Conservation (phyloP, 2,113 vertebrate species). For the Epinephelus lanceolatus region DNA sequence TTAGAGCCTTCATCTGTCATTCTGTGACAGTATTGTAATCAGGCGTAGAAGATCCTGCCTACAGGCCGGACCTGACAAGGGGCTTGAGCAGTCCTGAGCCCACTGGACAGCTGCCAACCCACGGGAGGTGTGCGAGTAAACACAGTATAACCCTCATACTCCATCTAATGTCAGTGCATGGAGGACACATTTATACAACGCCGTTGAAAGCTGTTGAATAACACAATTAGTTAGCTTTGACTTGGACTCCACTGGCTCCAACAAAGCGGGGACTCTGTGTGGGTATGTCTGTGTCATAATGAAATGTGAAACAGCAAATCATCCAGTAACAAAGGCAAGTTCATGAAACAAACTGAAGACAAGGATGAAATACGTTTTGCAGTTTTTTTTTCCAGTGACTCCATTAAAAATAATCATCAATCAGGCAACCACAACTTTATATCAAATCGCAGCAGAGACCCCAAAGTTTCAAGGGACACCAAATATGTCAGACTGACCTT, state of each 20-base stretch:
- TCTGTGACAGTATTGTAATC: conserved; percentile 81
- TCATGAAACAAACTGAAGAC: background rate
- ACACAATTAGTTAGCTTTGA: conserved; percentile 46
- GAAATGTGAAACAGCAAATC: conserved; percentile 24
- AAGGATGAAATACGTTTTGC: background rate
- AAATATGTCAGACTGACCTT: background rate
- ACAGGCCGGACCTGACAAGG: conserved; percentile 65
- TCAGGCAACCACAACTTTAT: background rate
- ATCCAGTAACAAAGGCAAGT: background rate
- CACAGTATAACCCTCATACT: conserved; percentile 59
- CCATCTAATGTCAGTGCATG: conserved; percentile 47
- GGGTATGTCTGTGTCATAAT: conserved; percentile 13
- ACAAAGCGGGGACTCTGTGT: background rate
- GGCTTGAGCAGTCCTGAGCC: conserved; percentile 56
- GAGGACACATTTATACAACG: conserved; percentile 62
- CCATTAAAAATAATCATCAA: background rate
- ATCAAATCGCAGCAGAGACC: background rate
- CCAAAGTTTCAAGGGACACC: background rate
- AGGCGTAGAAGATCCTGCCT: conserved; percentile 73
- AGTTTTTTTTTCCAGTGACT: background rate
- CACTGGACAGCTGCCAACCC: conserved; percentile 69
- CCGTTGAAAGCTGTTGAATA: conserved; percentile 56
- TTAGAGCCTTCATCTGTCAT: conserved; percentile 80
- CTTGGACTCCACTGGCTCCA: conserved; percentile 40
- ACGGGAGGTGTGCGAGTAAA: conserved; percentile 69